Percentiles rank a stretch among this genome's conserved stretches.
phyloP scores from a whole-genome alignment of 1,140 invertebrate species.

The Octopus bimaculoides region DNA sequence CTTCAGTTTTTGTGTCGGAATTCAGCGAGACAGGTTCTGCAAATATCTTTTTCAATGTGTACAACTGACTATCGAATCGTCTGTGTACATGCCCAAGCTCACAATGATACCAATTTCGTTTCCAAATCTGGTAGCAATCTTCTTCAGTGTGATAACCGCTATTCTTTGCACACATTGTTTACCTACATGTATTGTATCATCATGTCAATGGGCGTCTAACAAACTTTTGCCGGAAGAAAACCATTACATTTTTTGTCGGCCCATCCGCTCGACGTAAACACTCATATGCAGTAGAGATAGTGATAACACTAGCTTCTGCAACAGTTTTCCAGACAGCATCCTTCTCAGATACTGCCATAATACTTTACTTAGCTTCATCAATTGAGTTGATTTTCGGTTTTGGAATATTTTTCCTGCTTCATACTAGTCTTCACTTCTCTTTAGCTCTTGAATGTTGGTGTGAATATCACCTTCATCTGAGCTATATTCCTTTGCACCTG shows the following conservation, averaged over 20 bases:
- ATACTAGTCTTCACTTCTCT: background rate
- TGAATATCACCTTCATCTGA: too few species aligned
- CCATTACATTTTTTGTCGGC: background rate
- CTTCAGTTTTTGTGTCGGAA: background rate
- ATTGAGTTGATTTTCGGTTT: background rate
- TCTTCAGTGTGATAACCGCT: background rate
- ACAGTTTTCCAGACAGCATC: background rate
- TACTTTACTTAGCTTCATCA: background rate
- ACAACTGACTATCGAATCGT: background rate
- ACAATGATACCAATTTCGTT: background rate
- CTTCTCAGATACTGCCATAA: background rate
- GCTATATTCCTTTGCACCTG: too few species aligned
- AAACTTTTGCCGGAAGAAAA: background rate
- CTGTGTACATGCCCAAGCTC: background rate
- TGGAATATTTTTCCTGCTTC: background rate
- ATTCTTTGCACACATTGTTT: background rate
- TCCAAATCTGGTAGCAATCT: background rate
- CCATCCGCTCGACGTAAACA: background rate
- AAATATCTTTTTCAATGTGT: background rate
- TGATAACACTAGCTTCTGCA: background rate
- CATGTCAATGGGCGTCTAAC: background rate
- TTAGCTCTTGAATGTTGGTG: too few species aligned
- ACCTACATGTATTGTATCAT: background rate
- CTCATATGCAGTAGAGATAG: background rate
- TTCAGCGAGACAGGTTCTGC: background rate